A percentile compares a stretch with the other conserved stretches of the same genome.
Conservation (phyloP, 2,888 invertebrate species). For the Agrypnus murinus region DNA sequence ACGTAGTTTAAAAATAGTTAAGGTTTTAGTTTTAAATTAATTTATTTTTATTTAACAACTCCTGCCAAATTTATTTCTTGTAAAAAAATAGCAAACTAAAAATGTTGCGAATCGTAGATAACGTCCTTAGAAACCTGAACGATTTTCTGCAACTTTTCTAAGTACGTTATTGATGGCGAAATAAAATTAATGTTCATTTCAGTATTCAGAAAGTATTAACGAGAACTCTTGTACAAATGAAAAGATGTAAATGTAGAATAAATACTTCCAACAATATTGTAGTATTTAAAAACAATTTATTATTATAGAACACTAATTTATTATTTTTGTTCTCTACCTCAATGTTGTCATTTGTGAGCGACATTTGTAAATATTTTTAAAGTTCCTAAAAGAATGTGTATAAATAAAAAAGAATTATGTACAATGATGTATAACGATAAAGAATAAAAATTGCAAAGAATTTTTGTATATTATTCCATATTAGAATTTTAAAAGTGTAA, state of each 20-base stretch:
- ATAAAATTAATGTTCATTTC: too few species aligned
- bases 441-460: slow-evolving; percentile 46
- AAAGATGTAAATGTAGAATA: slow-evolving; percentile 10
- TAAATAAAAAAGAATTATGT: slow-evolving; percentile 37
- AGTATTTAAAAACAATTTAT: not conserved
- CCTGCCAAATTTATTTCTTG: too few species aligned
- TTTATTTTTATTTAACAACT: too few species aligned
- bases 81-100: too few species aligned
- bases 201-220: too few species aligned
- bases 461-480: too few species aligned
- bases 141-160: too few species aligned
- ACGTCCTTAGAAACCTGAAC: too few species aligned
- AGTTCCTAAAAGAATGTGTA: slow-evolving; percentile 62
- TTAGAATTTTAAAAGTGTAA: too few species aligned
- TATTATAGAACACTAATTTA: not conserved
- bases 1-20: slow-evolving; percentile 68
- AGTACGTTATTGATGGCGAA: too few species aligned
- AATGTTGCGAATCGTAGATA: too few species aligned
- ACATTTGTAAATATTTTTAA: slow-evolving; percentile 64
- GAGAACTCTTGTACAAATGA: slow-evolving; percentile 4
- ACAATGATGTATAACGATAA: slow-evolving; percentile 45
- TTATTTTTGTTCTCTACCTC: slow-evolving; percentile 61
- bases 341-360: slow-evolving; percentile 56
- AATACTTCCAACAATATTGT: not conserved
- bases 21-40: too few species aligned